Conservation (phyloP, 2,888 invertebrate species). For the Norana najaformis region DNA sequence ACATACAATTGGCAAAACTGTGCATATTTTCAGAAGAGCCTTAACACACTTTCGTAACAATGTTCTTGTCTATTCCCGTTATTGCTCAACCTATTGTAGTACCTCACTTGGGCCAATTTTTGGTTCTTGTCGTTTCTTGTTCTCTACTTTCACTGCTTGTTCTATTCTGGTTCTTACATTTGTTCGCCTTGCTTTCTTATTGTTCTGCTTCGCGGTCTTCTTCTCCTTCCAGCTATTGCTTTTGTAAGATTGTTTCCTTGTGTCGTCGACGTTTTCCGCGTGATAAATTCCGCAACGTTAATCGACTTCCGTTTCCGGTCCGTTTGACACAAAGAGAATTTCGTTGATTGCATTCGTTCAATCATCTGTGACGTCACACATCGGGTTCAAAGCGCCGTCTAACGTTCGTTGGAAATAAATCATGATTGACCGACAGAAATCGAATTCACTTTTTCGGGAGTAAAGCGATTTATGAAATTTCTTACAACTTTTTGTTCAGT, state of each 20-base stretch:
- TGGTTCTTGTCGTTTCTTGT: background rate
- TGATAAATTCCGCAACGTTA: background rate
- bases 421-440: background rate
- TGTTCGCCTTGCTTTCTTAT: background rate
- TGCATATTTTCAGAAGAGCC: no score
- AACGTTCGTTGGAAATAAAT: background rate
- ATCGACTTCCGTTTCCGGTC: background rate
- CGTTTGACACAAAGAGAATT: background rate
- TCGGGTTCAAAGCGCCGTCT: background rate
- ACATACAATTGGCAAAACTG: no score
- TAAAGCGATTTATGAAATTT: no score
- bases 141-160: background rate
- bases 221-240: background rate
- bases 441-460: background rate
- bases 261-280: background rate
- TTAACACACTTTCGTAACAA: no score
- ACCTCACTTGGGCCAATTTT: background rate
- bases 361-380: background rate
- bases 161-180: background rate
- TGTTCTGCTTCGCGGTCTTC: background rate
- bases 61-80: no score
- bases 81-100: no score
- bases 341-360: background rate
- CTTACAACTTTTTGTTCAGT: background rate
- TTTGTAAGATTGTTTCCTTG: no score